Evolutionary conservation across 2,113 vertebrate species (phyloP), one percentile per base, ranked within the genome.

Genomic region (Daboia siamensis): DNA sequence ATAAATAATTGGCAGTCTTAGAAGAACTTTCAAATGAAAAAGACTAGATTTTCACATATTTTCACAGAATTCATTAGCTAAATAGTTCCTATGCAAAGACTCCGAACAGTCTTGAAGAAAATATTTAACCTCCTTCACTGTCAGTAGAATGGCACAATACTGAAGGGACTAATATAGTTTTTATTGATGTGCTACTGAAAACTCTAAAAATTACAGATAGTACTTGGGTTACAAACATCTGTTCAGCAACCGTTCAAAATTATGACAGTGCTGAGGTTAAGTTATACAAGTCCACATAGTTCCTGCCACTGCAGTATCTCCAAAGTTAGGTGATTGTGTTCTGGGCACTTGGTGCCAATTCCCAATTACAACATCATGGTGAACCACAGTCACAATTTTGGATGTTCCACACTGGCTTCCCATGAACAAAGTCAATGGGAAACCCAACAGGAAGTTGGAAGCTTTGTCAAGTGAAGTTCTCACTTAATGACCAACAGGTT

Each of bases 61-160:
- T 88, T 87, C 69, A 52, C 86, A 92, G 69, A 91, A 88, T 91
- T 91, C 46, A 88, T 92, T 92, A 95, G 94, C 93, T 95, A 94
- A 90, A 93, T 0, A 10, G 46, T 56, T 95, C 91, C 93, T 93
- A 55, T 91, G 94, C n/a, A 93, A 87, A 84, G 4, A 90, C 11
- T 12, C 11, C 69, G 84, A 90, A 54, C 20, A 85, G 15, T 48
- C 2, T 80, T 89, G 93, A 94, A 29, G 91, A 93, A 93, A 48
- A 15, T 74, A 52, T 46, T 86, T 24, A 93, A 95, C 90, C 4
- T 4, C 48, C 33, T n/a, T 61, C 21, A 24, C 33, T 88, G 92
- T 93, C 46, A 86, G 4, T 8, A 64, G 11, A 26, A 11, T 13
- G 90, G 11, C 15, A 56, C 5, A 93, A 90, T 21, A 17, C 9